phyloP scores from a whole-genome alignment of 1,140 invertebrate species.

The Aphelenchoides avenae region DNA sequence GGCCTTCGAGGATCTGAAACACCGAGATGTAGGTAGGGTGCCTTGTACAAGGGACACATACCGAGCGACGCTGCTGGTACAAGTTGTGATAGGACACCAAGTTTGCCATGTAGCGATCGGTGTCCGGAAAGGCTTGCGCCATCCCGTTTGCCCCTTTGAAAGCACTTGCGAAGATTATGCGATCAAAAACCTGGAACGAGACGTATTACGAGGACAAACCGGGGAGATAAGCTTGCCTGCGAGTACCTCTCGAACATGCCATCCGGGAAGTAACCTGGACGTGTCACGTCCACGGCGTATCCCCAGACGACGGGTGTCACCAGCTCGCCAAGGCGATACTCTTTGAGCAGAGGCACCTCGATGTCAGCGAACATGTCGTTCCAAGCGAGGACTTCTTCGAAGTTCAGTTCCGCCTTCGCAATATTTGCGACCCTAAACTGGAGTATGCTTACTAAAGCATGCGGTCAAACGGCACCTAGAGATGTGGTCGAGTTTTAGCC shows the following conservation, averaged over 20 bases:
- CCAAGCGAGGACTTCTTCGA: slow-evolving; percentile 36
- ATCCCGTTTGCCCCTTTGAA: slow-evolving; percentile 52
- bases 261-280: slow-evolving; percentile 36
- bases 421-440: slow-evolving; percentile 42
- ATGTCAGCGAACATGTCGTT: slow-evolving; percentile 49
- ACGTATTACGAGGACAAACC: neutral
- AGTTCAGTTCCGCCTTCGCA: slow-evolving; percentile 38
- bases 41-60: too few species aligned
- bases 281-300: slow-evolving; percentile 31
- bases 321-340: slow-evolving; percentile 9
- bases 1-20: slow-evolving; percentile 30
- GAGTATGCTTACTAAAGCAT: neutral
- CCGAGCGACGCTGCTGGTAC: slow-evolving; percentile 18
- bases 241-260: slow-evolving; percentile 40
- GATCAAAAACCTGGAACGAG: slow-evolving; percentile 31
- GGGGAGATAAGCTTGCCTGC: neutral
- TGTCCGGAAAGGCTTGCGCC: slow-evolving; percentile 38
- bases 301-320: slow-evolving; percentile 29
- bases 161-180: slow-evolving; percentile 38
- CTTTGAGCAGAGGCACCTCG: slow-evolving; percentile 33
- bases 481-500: slow-evolving; percentile 45
- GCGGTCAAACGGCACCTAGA: slow-evolving; percentile 18
- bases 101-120: slow-evolving; percentile 38
- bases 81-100: slow-evolving; percentile 42
- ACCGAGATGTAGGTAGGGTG: too few species aligned